A percentile compares a stretch with the other conserved stretches of the same genome.
These are phyloP conservation scores for Sycobia sp. DNA, from an alignment of 1,140 invertebrate genomes.

Conservation along the genomic window DNA sequence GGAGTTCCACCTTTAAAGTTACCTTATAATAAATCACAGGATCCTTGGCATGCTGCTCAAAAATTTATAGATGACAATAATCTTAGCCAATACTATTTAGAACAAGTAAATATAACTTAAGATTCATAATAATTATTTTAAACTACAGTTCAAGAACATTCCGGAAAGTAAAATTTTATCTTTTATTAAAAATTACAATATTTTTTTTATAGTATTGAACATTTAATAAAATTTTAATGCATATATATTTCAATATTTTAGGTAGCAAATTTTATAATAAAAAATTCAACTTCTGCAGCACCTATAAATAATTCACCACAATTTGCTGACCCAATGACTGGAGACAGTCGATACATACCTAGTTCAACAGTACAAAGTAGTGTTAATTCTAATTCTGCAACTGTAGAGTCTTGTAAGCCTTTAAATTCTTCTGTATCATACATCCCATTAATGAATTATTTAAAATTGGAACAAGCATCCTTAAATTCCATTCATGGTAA, in stretches of 20 bases:
- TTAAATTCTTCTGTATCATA: constrained; percentile 40
- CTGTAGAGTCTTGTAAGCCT: constrained; percentile 43
- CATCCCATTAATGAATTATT: constrained; percentile 55
- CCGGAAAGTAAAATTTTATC: not conserved
- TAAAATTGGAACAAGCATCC: constrained; percentile 74
- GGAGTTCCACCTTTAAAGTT: constrained; percentile 85
- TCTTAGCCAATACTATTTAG: constrained; percentile 85
- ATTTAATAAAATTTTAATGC: no score
- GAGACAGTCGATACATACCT: constrained; percentile 75
- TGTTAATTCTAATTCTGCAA: constrained; percentile 39
- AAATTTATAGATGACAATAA: constrained; percentile 89
- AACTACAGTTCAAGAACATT: no score
- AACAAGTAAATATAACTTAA: constrained; percentile 70
- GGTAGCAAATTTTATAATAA: constrained; percentile 92
- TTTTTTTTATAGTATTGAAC: no score
- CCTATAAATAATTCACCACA: constrained; percentile 55
- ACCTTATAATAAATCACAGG: constrained; percentile 87
- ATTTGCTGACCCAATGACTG: constrained; percentile 82
- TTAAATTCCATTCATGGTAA: constrained; percentile 65
- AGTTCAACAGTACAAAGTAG: constrained; percentile 42
- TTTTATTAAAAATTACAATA: constrained; percentile 16
- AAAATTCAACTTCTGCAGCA: constrained; percentile 65
- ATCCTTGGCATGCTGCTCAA: constrained; percentile 88
- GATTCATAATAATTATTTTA: constrained; percentile 7
- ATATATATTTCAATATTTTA: constrained; percentile 61